Percentiles rank a stretch among this genome's conserved stretches.
Evolutionary conservation across 2,797 vertebrate genomes (phyloP).

Genomic region (Gadopsis bispinosus): DNA sequence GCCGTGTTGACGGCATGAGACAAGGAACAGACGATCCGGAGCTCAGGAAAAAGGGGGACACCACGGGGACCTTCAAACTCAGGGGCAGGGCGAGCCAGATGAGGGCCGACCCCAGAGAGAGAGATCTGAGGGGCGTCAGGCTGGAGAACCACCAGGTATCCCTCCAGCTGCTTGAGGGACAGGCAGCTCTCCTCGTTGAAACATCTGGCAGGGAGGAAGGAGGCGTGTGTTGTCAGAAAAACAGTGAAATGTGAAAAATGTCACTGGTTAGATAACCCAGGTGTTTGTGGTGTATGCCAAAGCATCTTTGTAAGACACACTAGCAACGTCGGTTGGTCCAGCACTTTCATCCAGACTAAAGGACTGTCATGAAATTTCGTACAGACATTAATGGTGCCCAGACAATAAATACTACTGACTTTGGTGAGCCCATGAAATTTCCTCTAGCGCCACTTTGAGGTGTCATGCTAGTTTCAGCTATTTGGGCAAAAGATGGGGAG

Average conservation of each 20-base stretch:
- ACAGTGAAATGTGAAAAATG: background rate
- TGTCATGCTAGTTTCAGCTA: background rate
- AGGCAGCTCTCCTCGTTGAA: constrained; percentile 98
- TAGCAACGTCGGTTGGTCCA: background rate
- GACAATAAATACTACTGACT: background rate
- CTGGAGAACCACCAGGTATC: constrained; percentile 97
- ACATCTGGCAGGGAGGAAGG: constrained; percentile 85
- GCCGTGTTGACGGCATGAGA: constrained; percentile 91
- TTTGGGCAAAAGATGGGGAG: too few species aligned
- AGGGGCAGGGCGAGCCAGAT: constrained; percentile 90
- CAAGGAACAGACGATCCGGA: constrained; percentile 94
- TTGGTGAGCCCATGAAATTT: background rate
- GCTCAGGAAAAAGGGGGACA: constrained; percentile 92
- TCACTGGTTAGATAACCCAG: background rate
- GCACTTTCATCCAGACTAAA: background rate
- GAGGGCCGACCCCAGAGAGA: constrained; percentile 92
- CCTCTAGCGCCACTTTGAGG: background rate
- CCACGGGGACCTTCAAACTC: constrained; percentile 92
- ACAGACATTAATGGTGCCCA: background rate
- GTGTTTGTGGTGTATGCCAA: background rate
- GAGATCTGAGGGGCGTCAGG: constrained; percentile 97
- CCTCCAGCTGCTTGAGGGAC: constrained; percentile 94
- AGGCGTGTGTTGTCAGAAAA: constrained; percentile 5
- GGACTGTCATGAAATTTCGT: background rate
- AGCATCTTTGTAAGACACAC: background rate